These are phyloP conservation scores for Silvanus unidentatus DNA, from an alignment of 2,888 invertebrate genomes.

Conservation along the genomic window DNA sequence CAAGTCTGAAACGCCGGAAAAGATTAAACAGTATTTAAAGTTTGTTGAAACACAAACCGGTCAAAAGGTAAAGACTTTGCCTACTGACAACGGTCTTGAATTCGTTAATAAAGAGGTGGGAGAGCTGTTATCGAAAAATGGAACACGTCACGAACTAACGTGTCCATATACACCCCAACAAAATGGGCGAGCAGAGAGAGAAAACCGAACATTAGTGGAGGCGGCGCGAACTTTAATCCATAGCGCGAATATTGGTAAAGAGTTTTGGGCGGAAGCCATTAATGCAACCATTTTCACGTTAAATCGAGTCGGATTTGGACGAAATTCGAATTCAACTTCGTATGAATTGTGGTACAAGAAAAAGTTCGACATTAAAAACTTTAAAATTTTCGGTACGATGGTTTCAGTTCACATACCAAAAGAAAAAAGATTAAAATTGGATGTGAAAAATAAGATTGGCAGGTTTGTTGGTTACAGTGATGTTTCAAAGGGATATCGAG, in stretches of 20 bases:
- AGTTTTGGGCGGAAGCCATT: slow-evolving; percentile 35
- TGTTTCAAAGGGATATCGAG: slow-evolving; percentile 17
- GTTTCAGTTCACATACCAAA: slow-evolving; percentile 36
- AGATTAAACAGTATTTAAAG: slow-evolving; percentile 13
- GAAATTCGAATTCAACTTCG: slow-evolving; percentile 25
- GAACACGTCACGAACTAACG: slow-evolving; percentile 22
- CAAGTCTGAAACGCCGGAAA: slow-evolving; percentile 13
- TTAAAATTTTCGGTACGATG: slow-evolving; percentile 36
- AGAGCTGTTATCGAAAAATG: slow-evolving; percentile 16
- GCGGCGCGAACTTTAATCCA: slow-evolving; percentile 20
- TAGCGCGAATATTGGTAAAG: slow-evolving; percentile 6
- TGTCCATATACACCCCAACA: slow-evolving; percentile 21
- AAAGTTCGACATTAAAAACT: slow-evolving; percentile 31
- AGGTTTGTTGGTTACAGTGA: slow-evolving; percentile 39
- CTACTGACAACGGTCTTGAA: slow-evolving; percentile 25
- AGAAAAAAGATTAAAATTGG: slow-evolving; percentile 32
- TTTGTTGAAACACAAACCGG: slow-evolving; percentile 12
- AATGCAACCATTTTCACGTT: slow-evolving; percentile 21
- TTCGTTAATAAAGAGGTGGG: slow-evolving; percentile 15
- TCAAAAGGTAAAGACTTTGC: slow-evolving; percentile 15
- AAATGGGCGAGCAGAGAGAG: slow-evolving; percentile 32
- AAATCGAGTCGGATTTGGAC: slow-evolving; percentile 20
- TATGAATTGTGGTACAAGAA: slow-evolving; percentile 35
- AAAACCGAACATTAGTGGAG: slow-evolving; percentile 31
- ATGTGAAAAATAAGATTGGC: slow-evolving; percentile 30